A percentile compares a stretch with the other conserved stretches of the same genome.
phyloP scores from a whole-genome alignment of 2,888 invertebrate species.

The Orthonevra nobilis region DNA sequence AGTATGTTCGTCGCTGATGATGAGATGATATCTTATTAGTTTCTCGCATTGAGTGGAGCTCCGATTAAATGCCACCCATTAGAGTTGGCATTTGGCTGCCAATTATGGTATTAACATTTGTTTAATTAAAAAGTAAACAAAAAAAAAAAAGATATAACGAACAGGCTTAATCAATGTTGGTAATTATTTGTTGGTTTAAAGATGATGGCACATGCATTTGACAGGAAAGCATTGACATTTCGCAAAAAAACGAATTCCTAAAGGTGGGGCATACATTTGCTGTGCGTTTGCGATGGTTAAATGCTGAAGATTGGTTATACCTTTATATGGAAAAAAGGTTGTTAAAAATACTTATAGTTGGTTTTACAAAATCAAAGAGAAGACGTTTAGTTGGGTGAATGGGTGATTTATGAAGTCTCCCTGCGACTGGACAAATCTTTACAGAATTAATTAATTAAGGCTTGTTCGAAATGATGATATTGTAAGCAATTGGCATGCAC shows the following conservation, averaged over 20 bases:
- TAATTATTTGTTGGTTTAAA: slow-evolving; percentile 18
- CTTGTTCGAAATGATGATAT: too few relatives aligned
- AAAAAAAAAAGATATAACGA: background rate
- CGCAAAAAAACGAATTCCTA: background rate
- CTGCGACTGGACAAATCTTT: too few relatives aligned
- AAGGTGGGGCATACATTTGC: background rate
- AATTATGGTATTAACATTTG: slow-evolving; percentile 39
- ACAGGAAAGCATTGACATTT: background rate
- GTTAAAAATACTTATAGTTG: too few relatives aligned
- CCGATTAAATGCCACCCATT: slow-evolving; percentile 55
- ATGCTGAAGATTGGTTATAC: background rate
- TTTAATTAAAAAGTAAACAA: background rate
- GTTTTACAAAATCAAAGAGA: too few relatives aligned
- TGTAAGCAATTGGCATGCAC: too few relatives aligned
- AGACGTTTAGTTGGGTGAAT: too few relatives aligned
- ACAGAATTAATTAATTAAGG: too few relatives aligned
- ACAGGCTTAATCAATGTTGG: background rate
- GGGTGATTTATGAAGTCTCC: too few relatives aligned
- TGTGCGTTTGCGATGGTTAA: background rate
- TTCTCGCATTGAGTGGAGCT: slow-evolving; percentile 31
- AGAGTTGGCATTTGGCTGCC: slow-evolving; percentile 39
- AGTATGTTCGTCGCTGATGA: slow-evolving; percentile 7
- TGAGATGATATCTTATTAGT: slow-evolving; percentile 49
- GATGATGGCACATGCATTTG: background rate
- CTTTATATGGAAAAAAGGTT: too few relatives aligned